Base-by-base conservation (phyloP, 2,797 vertebrate genomes). In the Acanthornis magna region DNA sequence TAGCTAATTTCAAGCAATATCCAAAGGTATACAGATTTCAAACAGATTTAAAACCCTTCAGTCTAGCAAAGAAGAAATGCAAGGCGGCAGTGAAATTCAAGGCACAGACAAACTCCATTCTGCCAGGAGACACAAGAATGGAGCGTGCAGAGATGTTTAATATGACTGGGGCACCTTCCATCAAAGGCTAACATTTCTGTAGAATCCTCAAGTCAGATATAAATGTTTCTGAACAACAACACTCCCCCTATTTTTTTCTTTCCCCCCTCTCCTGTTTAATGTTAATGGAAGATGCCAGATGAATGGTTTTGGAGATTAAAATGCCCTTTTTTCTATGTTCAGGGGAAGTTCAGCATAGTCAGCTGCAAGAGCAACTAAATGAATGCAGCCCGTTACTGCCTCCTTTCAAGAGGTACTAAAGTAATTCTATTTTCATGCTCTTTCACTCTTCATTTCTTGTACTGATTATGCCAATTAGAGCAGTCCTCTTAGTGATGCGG, bases 1-100 rank as follows among this genome's bases (percentile, higher is more conserved):
- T 42, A 85, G 72, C 72, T 88, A 77, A 74, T 85, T 94, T 91
- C 72, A 80, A 89, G 61, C 57, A 90, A 86, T 38, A 91, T 57
- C 32, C 57, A 91, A 67, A 61, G 4, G 2, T 53, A 74, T 9
- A 67, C 6, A 47, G 20, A 91, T 90, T 91, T 92, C 73, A 91
- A 84, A 70, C 25, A 90, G 55, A 87, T 88, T 88, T 90, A 43
- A 77, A 96, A 63, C 32, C 67, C 36, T 86, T 71, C 38, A 47
- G 42, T 32, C 32, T 36, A 43, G 30, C 34, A 45, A 71, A 53
- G 42, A 85, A 91, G 67, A 90, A 94, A 90, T 0, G 0, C 13
- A 43, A 86, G 22, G 40, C 0, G 2, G 71, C 72, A 82, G 58
- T 45, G 51, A 91, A 84, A 81, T 73, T 72, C 42, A 67, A 96